phyloP scores from a whole-genome alignment of 2,113 vertebrate species.

The Lontra canadensis region DNA sequence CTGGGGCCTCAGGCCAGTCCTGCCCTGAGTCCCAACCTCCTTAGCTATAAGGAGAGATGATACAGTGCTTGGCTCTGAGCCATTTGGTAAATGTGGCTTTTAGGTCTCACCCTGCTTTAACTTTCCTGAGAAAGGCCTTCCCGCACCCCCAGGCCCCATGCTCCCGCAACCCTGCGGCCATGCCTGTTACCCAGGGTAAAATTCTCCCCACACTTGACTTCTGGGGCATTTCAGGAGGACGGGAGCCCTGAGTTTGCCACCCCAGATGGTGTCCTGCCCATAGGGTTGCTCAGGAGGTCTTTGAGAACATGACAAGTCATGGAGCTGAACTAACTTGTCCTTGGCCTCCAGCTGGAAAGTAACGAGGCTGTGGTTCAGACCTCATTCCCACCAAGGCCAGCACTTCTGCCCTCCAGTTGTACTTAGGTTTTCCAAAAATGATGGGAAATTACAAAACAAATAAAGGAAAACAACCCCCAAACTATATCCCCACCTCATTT shows the following conservation, averaged over 20 bases:
- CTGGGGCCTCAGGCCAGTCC: background rate
- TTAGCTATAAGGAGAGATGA: background rate
- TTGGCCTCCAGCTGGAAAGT: background rate
- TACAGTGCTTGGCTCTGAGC: background rate
- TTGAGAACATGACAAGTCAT: background rate
- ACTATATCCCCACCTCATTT: background rate
- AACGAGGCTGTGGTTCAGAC: fast-evolving
- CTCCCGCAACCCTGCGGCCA: fast-evolving
- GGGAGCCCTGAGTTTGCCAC: background rate
- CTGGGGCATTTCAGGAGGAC: background rate
- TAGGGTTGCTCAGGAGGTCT: background rate
- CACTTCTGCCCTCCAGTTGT: background rate
- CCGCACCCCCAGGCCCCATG: background rate
- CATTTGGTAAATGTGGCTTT: background rate
- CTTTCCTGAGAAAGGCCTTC: background rate
- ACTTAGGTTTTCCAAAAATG: background rate
- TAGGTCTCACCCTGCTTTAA: background rate
- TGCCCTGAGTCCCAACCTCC: background rate
- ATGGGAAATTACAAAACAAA: background rate
- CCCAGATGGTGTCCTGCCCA: background rate
- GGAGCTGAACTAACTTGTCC: background rate
- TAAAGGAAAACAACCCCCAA: background rate
- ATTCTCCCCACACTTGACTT: background rate
- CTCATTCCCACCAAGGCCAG: fast-evolving
- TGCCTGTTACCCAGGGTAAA: background rate